A percentile compares a stretch with the other conserved stretches of the same genome.
phyloP scores from a whole-genome alignment of 2,888 invertebrate species.

The Drosophila sordidapex region DNA sequence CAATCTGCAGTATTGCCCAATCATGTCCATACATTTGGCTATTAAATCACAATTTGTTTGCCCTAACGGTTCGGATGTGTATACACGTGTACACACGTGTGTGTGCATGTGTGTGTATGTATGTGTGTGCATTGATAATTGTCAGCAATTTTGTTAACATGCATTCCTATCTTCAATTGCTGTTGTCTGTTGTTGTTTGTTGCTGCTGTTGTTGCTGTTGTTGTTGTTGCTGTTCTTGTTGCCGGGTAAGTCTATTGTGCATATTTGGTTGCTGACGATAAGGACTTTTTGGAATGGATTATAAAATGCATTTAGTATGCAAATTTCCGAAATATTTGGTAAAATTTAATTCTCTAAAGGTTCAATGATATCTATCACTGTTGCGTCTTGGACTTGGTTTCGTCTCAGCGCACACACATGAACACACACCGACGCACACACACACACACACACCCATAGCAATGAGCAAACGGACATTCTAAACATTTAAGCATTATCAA shows the following conservation, averaged over 20 bases:
- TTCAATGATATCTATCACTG: conserved; percentile 10
- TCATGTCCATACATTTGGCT: conserved; percentile 35
- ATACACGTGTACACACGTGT: background rate
- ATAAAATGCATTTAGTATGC: conserved; percentile 45
- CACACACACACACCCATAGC: background rate
- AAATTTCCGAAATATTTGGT: conserved; percentile 25
- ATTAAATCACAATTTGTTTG: conserved; percentile 64
- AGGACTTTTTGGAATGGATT: conserved; percentile 34
- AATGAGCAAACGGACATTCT: background rate
- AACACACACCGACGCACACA: conserved; percentile 7
- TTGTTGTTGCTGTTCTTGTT: background rate
- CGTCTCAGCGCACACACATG: conserved; percentile 14
- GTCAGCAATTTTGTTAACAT: conserved; percentile 70
- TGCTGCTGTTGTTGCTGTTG: background rate
- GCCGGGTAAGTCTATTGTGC: conserved; percentile 22
- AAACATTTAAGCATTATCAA: conserved; percentile 63
- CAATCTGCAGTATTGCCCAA: conserved; percentile 45
- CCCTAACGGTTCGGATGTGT: conserved; percentile 7
- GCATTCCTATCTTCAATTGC: conserved; percentile 41
- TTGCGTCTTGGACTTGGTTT: conserved; percentile 6
- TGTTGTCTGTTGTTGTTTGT: background rate
- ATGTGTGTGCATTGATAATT: conserved; percentile 60
- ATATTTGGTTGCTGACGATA: conserved; percentile 26
- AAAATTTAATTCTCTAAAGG: conserved; percentile 26
- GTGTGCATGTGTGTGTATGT: background rate